Evolutionary conservation across 2,113 vertebrate species (phyloP), one percentile per base, ranked within the genome.

Genomic region (Plecotus auritus): DNA sequence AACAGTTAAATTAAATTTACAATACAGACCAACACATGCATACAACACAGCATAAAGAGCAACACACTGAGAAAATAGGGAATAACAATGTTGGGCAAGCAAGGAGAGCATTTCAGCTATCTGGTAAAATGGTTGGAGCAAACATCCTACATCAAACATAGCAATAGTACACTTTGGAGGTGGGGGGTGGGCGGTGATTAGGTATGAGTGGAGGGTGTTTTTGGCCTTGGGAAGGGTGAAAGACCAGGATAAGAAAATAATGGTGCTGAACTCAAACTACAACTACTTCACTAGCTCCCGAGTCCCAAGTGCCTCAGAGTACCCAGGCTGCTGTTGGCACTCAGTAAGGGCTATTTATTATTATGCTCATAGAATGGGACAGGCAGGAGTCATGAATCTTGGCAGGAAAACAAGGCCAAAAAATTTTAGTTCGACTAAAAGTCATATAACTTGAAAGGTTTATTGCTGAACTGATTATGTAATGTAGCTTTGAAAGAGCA

Each of bases 361-460:
- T 90, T 90, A 69, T 94, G 51, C 37, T 96, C 84, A 95, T 97
- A 22, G 20, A 81, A 95, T 97, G 89, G 97, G 91, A 97, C 83
- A 96, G 86, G 96, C 91, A 95, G 94, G 97, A 97, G 86, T 97
- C 91, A 97, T 97, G 93, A 96, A 90, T 95, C 89, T 96, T 97
- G 95, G 95, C 91, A 96, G 91, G 66, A 95, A 97, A 96, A 95
- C 73, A 95, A 96, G 84, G 82, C 78, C 81, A 95, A 96, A 95
- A 97, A 93, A 96, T 97, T 96, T 97, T n/a, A n/a, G n/a, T n/a
- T 96, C 94, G 80, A 97, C 96, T 97, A 95, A 96, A 96, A 96
- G 95, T 92, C 49, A 0, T 95, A 95, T 97, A 97, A 96, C 95
- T 97, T 97, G 93, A 96, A 96, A 96, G 80, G 74, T 96, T 97